Percentiles rank a stretch among this genome's conserved stretches.
phyloP scores from a whole-genome alignment of 1,140 invertebrate species.

The Coelopa frigida region DNA sequence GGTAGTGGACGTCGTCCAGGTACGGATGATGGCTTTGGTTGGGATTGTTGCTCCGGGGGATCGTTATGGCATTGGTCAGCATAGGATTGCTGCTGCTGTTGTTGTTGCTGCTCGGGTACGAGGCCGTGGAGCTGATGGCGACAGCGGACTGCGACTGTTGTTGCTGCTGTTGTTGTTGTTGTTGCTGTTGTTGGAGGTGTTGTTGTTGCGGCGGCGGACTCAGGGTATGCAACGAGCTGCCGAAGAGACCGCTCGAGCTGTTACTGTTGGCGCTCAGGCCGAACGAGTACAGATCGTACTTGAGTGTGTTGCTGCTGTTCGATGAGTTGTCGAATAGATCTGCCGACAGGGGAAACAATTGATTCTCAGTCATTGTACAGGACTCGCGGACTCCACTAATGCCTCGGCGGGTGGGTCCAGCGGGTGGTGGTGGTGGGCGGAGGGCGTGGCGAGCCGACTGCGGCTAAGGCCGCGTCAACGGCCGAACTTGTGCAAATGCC shows the following conservation, averaged over 20 bases:
- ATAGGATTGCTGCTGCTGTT: conserved; percentile 28
- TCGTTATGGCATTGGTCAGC: conserved; percentile 39
- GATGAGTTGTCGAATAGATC: conserved; percentile 43
- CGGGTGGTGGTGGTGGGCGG: too few relatives aligned
- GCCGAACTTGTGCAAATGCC: too few relatives aligned
- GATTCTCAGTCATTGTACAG: conserved; percentile 43
- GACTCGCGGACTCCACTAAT: too few relatives aligned
- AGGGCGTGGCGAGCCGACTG: too few relatives aligned
- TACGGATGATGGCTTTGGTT: conserved; percentile 31
- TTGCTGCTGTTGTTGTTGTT: conserved; percentile 8
- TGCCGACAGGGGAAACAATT: conserved; percentile 42
- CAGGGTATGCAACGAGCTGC: too few relatives aligned
- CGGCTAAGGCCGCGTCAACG: too few relatives aligned
- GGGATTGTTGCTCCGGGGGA: conserved; percentile 40
- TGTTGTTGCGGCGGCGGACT: conserved; percentile 14
- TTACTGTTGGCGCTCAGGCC: conserved; percentile 10
- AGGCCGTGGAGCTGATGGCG: too few relatives aligned
- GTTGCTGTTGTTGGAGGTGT: conserved; percentile 24
- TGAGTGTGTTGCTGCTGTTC: conserved; percentile 40
- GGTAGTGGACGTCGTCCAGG: conserved; percentile 20
- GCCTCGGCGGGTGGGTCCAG: too few relatives aligned
- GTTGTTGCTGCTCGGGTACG: conserved; percentile 5
- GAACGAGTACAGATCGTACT: conserved; percentile 36
- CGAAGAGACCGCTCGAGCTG: conserved; percentile 1
- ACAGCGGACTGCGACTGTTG: neutral